These are phyloP conservation scores for Trissonchulus sp. DNA, from an alignment of 2,888 invertebrate species.

Conservation along the genomic window DNA sequence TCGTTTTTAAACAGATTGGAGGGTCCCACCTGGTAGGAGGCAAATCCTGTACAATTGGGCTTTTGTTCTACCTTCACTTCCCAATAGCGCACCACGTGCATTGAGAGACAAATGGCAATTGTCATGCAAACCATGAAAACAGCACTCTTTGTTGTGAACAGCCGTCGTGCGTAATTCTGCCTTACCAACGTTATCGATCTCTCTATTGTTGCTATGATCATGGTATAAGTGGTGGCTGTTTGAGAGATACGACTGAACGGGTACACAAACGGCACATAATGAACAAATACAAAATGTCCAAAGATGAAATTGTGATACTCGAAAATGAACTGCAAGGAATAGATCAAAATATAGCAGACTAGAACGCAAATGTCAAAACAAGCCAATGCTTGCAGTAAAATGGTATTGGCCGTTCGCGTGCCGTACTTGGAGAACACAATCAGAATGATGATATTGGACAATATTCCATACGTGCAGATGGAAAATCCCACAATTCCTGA, in stretches of 20 bases:
- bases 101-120: not conserved
- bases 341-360: conserved; percentile 16
- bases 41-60: conserved; percentile 11
- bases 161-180: not conserved
- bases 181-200: not conserved
- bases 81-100: conserved; percentile 22
- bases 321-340: conserved; percentile 21
- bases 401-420: not conserved
- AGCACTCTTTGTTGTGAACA: not conserved
- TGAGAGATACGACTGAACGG: conserved; percentile 23
- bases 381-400: conserved; percentile 16
- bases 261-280: conserved; percentile 12
- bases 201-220: conserved; percentile 20
- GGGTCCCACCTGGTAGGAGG: not conserved
- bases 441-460: conserved; percentile 18
- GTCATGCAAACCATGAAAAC: conserved; percentile 9
- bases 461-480: conserved; percentile 3
- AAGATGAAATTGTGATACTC: not conserved
- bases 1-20: not conserved
- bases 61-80: conserved; percentile 9
- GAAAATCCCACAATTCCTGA: conserved; percentile 17
- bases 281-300: not conserved
- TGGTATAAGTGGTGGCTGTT: conserved; percentile 20
- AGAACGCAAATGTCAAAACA: conserved; percentile 22
- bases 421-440: not conserved